A percentile compares a stretch with the other conserved stretches of the same genome.
Conservation (phyloP, 2,113 vertebrate species). For the Zosterops lateralis region DNA sequence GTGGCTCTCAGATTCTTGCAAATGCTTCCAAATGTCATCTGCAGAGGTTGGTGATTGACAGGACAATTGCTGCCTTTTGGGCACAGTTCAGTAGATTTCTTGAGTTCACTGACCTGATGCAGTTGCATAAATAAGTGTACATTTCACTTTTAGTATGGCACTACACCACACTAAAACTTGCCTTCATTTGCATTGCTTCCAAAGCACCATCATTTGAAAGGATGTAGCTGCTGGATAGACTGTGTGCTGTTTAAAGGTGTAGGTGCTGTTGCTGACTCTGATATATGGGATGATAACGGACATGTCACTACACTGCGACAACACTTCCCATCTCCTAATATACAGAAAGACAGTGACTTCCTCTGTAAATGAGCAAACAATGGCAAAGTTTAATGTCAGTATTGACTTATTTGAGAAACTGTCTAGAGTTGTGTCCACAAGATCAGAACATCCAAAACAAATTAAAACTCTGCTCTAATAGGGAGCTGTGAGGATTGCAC, state of each 20-base stretch:
- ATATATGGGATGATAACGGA: background rate
- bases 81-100: background rate
- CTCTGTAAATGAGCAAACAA: background rate
- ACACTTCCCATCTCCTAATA: background rate
- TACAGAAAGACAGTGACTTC: background rate
- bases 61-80: background rate
- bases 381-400: background rate
- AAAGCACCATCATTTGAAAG: background rate
- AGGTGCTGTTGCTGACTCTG: background rate
- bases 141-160: background rate
- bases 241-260: background rate
- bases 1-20: background rate
- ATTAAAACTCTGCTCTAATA: background rate
- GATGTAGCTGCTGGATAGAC: background rate
- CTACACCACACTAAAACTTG: background rate
- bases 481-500: background rate
- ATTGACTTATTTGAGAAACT: background rate
- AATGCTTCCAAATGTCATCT: background rate
- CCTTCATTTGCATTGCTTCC: background rate
- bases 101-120: background rate
- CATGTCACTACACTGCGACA: fast-evolving
- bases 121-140: background rate
- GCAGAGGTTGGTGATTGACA: background rate
- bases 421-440: background rate
- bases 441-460: background rate